A percentile compares a stretch with the other conserved stretches of the same genome.
Conservation (phyloP, 2,113 vertebrate genomes). For the Patagioenas fasciata region DNA sequence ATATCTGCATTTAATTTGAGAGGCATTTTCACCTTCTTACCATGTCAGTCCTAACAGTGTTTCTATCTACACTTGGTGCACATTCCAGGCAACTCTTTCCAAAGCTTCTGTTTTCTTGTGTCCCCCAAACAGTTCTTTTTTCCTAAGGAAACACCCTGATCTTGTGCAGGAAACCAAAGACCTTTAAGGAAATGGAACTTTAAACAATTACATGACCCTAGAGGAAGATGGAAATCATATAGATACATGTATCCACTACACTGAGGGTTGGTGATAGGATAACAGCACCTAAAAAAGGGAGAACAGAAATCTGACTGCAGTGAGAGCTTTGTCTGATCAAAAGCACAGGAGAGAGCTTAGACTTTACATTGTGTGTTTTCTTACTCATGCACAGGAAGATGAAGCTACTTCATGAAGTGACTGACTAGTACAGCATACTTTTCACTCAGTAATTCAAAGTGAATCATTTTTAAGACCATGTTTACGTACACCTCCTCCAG, state of each 20-base stretch:
- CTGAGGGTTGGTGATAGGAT: neutral
- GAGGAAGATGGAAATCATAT: neutral
- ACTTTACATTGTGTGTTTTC: neutral
- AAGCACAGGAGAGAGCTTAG: neutral
- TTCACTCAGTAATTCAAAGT: neutral
- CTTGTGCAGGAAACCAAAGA: neutral
- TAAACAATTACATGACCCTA: neutral
- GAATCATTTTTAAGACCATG: neutral
- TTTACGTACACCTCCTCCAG: neutral
- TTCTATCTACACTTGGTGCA: neutral
- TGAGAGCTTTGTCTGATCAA: neutral
- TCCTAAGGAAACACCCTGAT: neutral
- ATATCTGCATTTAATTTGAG: neutral
- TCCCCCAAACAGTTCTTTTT: neutral
- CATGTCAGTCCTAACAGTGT: neutral
- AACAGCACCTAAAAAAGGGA: neutral
- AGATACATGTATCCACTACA: neutral
- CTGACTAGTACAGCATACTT: neutral
- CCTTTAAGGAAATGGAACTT: slow-evolving; percentile 1
- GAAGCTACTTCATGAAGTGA: neutral
- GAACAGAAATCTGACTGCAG: neutral
- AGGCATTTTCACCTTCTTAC: neutral
- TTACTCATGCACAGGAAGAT: neutral
- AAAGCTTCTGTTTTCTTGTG: neutral
- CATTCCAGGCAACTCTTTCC: neutral